These are phyloP conservation scores for Myanophis thanlyinensis DNA, from an alignment of 2,113 vertebrate species.

Conservation along the genomic window DNA sequence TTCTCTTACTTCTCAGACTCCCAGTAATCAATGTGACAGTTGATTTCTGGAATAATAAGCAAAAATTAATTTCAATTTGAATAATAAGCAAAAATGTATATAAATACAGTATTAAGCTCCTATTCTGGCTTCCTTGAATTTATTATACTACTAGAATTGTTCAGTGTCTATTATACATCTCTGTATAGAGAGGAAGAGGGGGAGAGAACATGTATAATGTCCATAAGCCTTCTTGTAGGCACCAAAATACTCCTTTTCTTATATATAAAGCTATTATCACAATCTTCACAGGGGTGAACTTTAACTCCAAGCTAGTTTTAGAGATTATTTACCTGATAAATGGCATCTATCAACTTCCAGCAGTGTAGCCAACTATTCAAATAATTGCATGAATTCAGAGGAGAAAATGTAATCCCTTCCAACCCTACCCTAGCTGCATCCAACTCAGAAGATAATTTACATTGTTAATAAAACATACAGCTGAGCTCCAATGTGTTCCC, in stretches of 20 bases:
- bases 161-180: background rate
- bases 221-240: background rate
- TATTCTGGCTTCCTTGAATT: background rate
- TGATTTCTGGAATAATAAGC: background rate
- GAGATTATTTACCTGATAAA: slow-evolving; percentile 57
- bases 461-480: slow-evolving; percentile 41
- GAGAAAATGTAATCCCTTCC: slow-evolving; percentile 37
- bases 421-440: slow-evolving; percentile 18
- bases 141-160: background rate
- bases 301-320: slow-evolving; percentile 39
- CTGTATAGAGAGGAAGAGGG: background rate
- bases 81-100: background rate
- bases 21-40: background rate
- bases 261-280: slow-evolving; percentile 28
- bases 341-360: slow-evolving; percentile 30
- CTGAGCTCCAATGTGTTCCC: slow-evolving; percentile 25
- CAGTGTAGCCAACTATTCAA: slow-evolving; percentile 43
- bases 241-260: slow-evolving; percentile 6
- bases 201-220: background rate
- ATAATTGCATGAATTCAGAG: slow-evolving; percentile 43
- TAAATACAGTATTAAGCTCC: background rate
- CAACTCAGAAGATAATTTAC: slow-evolving; percentile 46
- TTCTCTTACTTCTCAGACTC: background rate
- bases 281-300: slow-evolving; percentile 29
- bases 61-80: no score